phyloP scores from a whole-genome alignment of 2,888 invertebrate genomes.

The Chorisops tibialis region DNA sequence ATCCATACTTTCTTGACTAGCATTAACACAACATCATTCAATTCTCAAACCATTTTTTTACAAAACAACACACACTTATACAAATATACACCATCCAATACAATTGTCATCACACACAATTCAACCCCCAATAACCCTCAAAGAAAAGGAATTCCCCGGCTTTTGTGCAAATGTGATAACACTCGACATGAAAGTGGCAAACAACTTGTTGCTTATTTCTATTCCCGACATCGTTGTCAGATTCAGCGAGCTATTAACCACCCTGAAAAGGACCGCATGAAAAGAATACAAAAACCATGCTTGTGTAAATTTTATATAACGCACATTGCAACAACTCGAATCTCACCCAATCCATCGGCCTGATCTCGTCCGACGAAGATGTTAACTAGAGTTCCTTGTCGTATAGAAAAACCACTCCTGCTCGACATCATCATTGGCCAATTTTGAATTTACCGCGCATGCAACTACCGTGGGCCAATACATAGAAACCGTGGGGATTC shows the following conservation, averaged over 20 bases:
- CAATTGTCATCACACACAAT: too few species aligned
- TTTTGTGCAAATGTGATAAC: conserved; percentile 8
- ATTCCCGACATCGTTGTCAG: not conserved
- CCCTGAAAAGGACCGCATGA: not conserved
- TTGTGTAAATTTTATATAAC: not conserved
- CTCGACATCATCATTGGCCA: conserved; percentile 31
- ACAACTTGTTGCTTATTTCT: conserved; percentile 10
- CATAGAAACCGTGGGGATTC: not conserved
- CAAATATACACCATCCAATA: not conserved
- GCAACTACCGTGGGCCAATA: not conserved
- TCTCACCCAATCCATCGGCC: conserved; percentile 8
- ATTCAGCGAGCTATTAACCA: not conserved
- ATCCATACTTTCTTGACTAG: not conserved
- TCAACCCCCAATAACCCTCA: too few species aligned
- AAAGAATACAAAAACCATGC: not conserved
- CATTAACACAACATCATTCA: not conserved
- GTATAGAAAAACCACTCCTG: conserved; percentile 35
- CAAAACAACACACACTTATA: not conserved
- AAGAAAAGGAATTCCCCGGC: too few species aligned
- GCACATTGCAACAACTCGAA: not conserved
- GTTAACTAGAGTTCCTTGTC: conserved; percentile 19
- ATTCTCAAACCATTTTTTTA: not conserved
- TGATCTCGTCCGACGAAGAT: conserved; percentile 6
- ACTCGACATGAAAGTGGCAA: conserved; percentile 18
- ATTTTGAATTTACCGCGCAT: conserved; percentile 31